Conservation (phyloP, 2,888 invertebrate species). For the Watsonalla cultraria region DNA sequence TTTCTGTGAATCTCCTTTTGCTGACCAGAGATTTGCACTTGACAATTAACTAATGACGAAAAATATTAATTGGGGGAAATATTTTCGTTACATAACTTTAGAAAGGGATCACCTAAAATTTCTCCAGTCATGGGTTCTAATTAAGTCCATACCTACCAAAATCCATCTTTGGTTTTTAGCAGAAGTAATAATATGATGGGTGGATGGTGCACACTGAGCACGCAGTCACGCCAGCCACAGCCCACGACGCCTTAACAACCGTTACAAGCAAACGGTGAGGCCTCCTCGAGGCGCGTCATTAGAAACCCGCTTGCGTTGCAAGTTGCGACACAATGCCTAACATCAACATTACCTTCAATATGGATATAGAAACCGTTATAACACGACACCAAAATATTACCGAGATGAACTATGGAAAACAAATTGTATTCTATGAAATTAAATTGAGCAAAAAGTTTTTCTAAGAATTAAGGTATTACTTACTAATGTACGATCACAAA, state of each 20-base stretch:
- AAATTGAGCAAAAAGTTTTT: no score
- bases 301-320: constrained; percentile 37
- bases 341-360: constrained; percentile 10
- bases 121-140: no score
- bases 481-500: no score
- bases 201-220: neutral
- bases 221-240: neutral
- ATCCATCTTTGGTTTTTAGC: no score
- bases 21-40: no score
- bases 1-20: neutral
- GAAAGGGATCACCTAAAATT: no score
- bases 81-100: no score
- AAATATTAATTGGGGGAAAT: no score
- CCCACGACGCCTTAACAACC: constrained; percentile 17
- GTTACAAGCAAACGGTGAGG: constrained; percentile 22
- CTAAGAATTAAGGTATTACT: no score
- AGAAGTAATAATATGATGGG: neutral
- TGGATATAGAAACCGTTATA: neutral
- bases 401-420: neutral
- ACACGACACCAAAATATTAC: neutral
- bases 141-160: neutral
- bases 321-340: constrained; percentile 43
- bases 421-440: no score
- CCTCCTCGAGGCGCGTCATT: constrained; percentile 29
- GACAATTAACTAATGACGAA: no score